Percentiles rank a stretch among this genome's conserved stretches.
Conservation (phyloP, 2,888 invertebrate genomes). For the Pterostichus madidus region DNA sequence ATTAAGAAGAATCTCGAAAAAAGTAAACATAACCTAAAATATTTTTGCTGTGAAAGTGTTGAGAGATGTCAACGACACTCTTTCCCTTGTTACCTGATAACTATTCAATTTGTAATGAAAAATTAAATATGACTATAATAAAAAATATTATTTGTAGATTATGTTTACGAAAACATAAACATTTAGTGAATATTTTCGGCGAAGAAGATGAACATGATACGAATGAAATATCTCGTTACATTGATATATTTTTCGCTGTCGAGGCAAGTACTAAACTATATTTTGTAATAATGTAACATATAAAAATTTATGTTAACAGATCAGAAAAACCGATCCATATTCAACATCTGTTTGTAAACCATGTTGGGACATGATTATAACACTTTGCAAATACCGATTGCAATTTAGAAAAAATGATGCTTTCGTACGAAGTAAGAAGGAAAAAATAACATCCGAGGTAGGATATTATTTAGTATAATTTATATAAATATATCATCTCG, state of each 20-base stretch:
- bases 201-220: slow-evolving; percentile 9
- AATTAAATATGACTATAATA: background rate
- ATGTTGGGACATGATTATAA: slow-evolving; percentile 37
- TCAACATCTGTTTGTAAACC: slow-evolving; percentile 54
- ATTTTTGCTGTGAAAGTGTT: background rate
- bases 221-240: slow-evolving; percentile 49
- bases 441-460: background rate
- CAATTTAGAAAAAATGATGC: slow-evolving; percentile 45
- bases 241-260: slow-evolving; percentile 57
- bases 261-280: slow-evolving; percentile 30
- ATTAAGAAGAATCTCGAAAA: background rate
- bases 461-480: background rate
- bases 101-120: background rate
- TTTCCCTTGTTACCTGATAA: background rate
- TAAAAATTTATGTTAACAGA: slow-evolving; percentile 8
- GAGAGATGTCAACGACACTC: background rate
- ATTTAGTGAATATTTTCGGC: slow-evolving; percentile 46
- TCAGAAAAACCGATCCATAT: slow-evolving; percentile 50
- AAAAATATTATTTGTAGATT: slow-evolving; percentile 52
- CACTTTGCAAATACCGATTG: slow-evolving; percentile 34
- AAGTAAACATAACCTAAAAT: slow-evolving; percentile 32
- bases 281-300: background rate
- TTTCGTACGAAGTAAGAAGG: background rate
- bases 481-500: too few species aligned
- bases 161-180: slow-evolving; percentile 41